phyloP scores from a whole-genome alignment of 2,113 vertebrate genomes.

The Rhodinocichla rosea region DNA sequence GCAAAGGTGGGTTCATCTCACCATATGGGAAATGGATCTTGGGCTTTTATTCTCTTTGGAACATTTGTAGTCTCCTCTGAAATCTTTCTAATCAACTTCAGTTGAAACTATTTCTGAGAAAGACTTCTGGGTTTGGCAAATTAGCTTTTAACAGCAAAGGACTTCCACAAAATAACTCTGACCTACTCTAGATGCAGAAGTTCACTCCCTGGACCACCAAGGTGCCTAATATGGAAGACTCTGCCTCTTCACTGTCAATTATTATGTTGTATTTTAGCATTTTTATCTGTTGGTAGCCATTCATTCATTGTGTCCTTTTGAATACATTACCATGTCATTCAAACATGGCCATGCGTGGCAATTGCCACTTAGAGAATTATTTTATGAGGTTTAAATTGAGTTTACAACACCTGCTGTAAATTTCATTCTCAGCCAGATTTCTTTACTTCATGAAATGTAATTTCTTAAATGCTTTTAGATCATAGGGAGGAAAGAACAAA shows the following conservation, averaged over 20 bases:
- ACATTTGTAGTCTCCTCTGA: neutral
- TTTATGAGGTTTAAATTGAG: neutral
- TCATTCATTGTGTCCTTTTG: neutral
- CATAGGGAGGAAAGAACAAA: neutral
- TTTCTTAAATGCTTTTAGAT: slow-evolving; percentile 29
- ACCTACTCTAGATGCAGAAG: neutral
- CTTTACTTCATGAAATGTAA: neutral
- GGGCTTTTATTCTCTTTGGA: neutral
- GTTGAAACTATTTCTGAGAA: neutral
- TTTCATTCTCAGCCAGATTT: neutral
- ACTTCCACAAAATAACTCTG: neutral
- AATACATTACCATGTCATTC: neutral
- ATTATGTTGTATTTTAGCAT: neutral
- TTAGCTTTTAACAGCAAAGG: neutral
- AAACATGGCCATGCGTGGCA: neutral
- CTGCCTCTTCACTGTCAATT: neutral
- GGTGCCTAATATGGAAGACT: neutral
- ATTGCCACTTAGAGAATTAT: neutral
- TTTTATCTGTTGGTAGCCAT: neutral
- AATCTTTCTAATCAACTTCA: neutral
- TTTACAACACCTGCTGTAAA: neutral
- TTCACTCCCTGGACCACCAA: neutral
- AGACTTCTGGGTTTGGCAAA: neutral
- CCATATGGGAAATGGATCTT: neutral
- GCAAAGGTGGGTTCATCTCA: neutral